Conservation (phyloP, 2,797 vertebrate genomes). For the Sebastes hubbsi region DNA sequence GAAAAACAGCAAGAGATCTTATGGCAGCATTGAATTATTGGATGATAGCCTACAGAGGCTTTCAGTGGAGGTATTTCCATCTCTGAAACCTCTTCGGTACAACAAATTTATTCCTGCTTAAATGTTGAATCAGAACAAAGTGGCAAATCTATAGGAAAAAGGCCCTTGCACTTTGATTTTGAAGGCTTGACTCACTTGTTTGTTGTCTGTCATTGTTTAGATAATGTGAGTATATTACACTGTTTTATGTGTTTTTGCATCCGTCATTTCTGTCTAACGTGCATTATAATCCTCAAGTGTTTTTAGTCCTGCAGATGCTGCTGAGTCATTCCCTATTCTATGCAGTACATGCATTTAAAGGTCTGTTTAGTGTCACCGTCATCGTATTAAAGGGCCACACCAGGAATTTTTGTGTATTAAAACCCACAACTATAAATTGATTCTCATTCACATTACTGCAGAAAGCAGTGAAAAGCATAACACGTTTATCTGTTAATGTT, state of each 20-base stretch:
- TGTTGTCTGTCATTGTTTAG: neutral
- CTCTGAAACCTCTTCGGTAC: neutral
- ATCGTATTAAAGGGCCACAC: neutral
- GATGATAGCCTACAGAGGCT: neutral
- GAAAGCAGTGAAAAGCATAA: neutral
- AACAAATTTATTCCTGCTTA: neutral
- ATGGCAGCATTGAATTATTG: constrained; percentile 5
- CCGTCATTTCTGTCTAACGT: neutral
- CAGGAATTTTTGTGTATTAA: neutral
- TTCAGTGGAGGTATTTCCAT: constrained; percentile 5
- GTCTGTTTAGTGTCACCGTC: neutral
- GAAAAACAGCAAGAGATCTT: constrained; percentile 4
- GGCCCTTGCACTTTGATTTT: neutral
- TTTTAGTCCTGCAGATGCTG: neutral
- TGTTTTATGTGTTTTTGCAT: neutral
- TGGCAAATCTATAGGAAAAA: neutral
- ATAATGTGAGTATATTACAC: neutral
- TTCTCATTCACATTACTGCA: neutral
- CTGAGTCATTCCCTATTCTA: neutral
- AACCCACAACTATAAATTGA: neutral
- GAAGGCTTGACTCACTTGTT: neutral
- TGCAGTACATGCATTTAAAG: neutral
- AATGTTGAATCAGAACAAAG: constrained; percentile 11
- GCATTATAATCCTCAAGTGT: neutral
- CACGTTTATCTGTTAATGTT: constrained; percentile 7